phyloP scores from a whole-genome alignment of 2,888 invertebrate genomes.

The Dioctria linearis region DNA sequence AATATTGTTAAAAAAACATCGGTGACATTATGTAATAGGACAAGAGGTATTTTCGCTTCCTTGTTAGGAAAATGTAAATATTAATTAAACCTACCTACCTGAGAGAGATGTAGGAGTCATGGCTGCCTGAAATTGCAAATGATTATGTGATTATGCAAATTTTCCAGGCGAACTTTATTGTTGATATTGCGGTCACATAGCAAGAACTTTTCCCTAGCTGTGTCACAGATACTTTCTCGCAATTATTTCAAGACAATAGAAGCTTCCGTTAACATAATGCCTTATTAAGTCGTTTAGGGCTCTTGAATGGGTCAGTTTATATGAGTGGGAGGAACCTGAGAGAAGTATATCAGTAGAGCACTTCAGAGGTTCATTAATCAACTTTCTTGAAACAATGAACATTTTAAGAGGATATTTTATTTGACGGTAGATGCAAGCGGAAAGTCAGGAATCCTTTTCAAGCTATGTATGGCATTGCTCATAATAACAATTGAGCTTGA shows the following conservation, averaged over 20 bases:
- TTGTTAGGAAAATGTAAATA: conserved; percentile 5
- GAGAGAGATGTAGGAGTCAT: background rate
- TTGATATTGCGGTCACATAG: conserved; percentile 36
- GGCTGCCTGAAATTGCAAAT: conserved; percentile 37
- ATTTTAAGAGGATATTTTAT: background rate
- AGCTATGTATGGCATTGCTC: no score
- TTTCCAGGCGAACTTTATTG: conserved; percentile 27
- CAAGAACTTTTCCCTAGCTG: conserved; percentile 14
- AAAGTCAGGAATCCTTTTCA: no score
- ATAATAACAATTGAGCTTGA: no score
- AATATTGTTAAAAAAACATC: conserved; percentile 24
- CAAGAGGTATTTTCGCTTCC: conserved; percentile 48
- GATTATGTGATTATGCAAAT: conserved; percentile 49
- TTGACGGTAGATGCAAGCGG: no score
- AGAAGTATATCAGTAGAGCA: conserved; percentile 13
- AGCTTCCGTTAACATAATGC: conserved; percentile 28
- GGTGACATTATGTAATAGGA: conserved; percentile 35
- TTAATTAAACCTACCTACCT: background rate
- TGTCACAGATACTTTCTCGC: conserved; percentile 46
- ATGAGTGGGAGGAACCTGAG: background rate
- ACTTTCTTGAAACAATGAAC: conserved; percentile 7
- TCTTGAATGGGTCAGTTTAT: background rate
- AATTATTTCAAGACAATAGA: conserved; percentile 37
- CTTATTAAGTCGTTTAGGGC: conserved; percentile 41
- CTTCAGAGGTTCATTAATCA: conserved; percentile 19